Base-by-base conservation (phyloP, 2,888 invertebrate species). In the Acleris literana region DNA sequence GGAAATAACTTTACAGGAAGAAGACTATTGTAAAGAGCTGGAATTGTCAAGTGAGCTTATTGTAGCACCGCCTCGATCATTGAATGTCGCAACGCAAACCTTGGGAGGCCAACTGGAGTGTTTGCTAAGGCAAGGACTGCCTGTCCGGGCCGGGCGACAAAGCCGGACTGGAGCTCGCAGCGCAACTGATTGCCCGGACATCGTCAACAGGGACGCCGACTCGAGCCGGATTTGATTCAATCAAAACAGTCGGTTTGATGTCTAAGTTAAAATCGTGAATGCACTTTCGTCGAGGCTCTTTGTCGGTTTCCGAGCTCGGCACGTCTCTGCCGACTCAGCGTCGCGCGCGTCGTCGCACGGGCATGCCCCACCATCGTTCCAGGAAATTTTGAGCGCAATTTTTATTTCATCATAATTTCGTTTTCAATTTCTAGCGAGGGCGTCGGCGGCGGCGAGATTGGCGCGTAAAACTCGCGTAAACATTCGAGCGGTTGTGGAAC, bases 391-490 rank as follows among this genome's bases (percentile, higher is more conserved):
- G 72, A 72, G 73, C 77, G 74, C 74, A 78, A 81, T 86, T 90
- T 88, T 89, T 88, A 89, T 87, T 88, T 82, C 78, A 83, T 83
- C 85, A 87, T 89, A 85, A 90, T 89, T 87, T 80, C 83, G 82
- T 87, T 92, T 90, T 91, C 90, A 89, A 91, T 90, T 90, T 90
- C 86, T 85, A 82, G 80, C 82, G 78, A 75, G 74, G 74, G 78
- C 74, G 76, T 78, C 76, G 77, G 74, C 72, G 76, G 78, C 74
- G 77, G 72, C 81, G 83, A 87, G 89, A 90, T 91, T 90, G 91
- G 82, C 84, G 87, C 86, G 86, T 92, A 91, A 91, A 91, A 91
- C 73, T 86, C 86, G 82, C 90, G 88, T 90, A 90, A 91, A 89
- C 88, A 85, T 90, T 83, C 79, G 81, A 87, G 86, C 87, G 86